phyloP scores from a whole-genome alignment of 2,797 vertebrate genomes.

The Staurois parvus region DNA sequence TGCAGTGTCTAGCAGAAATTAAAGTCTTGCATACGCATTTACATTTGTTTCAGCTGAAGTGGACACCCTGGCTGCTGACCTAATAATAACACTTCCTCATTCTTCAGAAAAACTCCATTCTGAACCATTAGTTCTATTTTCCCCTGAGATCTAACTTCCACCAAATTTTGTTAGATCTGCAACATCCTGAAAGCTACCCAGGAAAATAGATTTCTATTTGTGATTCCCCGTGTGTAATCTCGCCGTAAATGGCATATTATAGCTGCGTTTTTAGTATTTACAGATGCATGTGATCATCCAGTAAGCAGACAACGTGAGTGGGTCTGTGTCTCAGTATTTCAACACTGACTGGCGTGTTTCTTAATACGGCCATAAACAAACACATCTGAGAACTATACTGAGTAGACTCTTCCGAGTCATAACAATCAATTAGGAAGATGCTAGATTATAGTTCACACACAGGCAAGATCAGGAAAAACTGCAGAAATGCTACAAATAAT shows the following conservation, averaged over 20 bases:
- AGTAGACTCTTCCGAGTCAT: conserved; percentile 23
- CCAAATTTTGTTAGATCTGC: too few species aligned
- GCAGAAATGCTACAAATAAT: too few species aligned
- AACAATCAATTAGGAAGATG: conserved; percentile 7
- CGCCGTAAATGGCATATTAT: neutral
- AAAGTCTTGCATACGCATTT: too few species aligned
- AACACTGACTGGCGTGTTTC: conserved; percentile 20
- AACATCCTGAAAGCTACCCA: too few species aligned
- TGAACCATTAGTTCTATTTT: too few species aligned
- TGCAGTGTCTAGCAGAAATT: too few species aligned
- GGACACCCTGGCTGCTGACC: too few species aligned
- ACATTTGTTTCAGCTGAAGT: too few species aligned
- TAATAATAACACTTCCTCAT: too few species aligned
- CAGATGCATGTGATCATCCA: neutral
- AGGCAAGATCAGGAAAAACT: neutral
- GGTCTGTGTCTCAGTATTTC: neutral
- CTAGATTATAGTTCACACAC: neutral
- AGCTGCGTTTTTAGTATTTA: too few species aligned
- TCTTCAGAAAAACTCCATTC: too few species aligned
- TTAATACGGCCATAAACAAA: conserved; percentile 16
- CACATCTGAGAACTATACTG: neutral
- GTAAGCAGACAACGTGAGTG: neutral
- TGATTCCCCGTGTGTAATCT: conserved; percentile 8
- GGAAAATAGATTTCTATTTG: neutral
- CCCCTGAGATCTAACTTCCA: too few species aligned